phyloP scores from a whole-genome alignment of 2,888 invertebrate species.

The Anthophora plumipes region DNA sequence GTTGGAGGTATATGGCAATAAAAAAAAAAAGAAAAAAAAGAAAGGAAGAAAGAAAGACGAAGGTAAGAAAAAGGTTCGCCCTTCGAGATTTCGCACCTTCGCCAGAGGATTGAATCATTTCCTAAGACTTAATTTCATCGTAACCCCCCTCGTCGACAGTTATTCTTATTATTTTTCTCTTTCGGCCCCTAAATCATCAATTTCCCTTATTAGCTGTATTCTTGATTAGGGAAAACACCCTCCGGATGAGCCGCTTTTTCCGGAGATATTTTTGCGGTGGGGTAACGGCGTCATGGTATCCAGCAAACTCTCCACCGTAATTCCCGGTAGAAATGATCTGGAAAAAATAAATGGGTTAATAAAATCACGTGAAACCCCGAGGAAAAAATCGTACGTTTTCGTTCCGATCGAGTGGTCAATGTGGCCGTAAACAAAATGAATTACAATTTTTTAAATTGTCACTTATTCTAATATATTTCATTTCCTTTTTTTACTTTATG shows the following conservation, averaged over 20 bases:
- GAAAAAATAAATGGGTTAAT: slow-evolving; percentile 59
- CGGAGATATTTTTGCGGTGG: slow-evolving; percentile 25
- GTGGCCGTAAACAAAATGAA: background rate
- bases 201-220: slow-evolving; percentile 59
- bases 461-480: background rate
- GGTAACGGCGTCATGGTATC: slow-evolving; percentile 37
- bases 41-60: slow-evolving; percentile 40
- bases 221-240: slow-evolving; percentile 47
- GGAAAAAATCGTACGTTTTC: slow-evolving; percentile 2
- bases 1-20: slow-evolving; percentile 51
- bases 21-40: slow-evolving; percentile 16
- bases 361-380: background rate
- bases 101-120: slow-evolving; percentile 37
- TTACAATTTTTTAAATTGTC: background rate
- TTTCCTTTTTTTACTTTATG: too few species aligned
- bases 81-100: slow-evolving; percentile 62
- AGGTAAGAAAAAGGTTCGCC: slow-evolving; percentile 41
- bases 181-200: slow-evolving; percentile 62
- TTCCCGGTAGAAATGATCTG: slow-evolving; percentile 48
- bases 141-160: slow-evolving; percentile 30
- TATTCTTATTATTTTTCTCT: slow-evolving; percentile 59
- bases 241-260: slow-evolving; percentile 13
- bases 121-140: slow-evolving; percentile 67
- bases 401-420: background rate
- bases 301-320: slow-evolving; percentile 22